These are phyloP conservation scores for Cinara cedri DNA, from an alignment of 2,888 invertebrate species.

Conservation along the genomic window DNA sequence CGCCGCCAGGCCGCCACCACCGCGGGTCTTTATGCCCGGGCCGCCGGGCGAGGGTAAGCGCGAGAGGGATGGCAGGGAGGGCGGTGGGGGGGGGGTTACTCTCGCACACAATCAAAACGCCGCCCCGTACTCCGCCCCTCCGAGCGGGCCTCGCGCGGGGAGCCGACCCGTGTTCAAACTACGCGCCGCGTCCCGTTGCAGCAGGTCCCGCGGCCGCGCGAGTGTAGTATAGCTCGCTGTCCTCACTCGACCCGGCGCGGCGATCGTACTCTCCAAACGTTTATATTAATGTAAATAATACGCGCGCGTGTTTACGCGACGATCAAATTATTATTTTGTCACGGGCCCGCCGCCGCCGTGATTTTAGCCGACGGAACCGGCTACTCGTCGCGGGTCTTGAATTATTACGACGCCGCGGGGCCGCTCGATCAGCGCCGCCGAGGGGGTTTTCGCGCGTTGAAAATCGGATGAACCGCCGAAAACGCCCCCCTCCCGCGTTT, in stretches of 20 bases:
- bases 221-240: not conserved
- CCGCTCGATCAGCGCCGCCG: not conserved
- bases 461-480: too few relatives aligned
- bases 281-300: not conserved
- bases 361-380: not conserved
- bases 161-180: not conserved
- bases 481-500: too few relatives aligned
- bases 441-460: too few relatives aligned
- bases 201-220: slow-evolving; percentile 1
- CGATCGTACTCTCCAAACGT: not conserved
- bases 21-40: too few relatives aligned
- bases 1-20: not conserved
- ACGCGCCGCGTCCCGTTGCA: slow-evolving; percentile 31
- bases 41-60: too few relatives aligned
- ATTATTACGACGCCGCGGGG: not conserved
- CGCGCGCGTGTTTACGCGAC: not conserved
- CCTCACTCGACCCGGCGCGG: not conserved
- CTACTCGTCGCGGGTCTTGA: not conserved
- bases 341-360: slow-evolving; percentile 1
- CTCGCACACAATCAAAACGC: slow-evolving; percentile 52
- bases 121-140: not conserved
- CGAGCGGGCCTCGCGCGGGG: not conserved
- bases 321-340: not conserved
- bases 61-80: not conserved
- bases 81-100: not conserved